Evolutionary conservation across 2,113 vertebrate genomes (phyloP).

Genomic region (Brachionichthys hirsutus): DNA sequence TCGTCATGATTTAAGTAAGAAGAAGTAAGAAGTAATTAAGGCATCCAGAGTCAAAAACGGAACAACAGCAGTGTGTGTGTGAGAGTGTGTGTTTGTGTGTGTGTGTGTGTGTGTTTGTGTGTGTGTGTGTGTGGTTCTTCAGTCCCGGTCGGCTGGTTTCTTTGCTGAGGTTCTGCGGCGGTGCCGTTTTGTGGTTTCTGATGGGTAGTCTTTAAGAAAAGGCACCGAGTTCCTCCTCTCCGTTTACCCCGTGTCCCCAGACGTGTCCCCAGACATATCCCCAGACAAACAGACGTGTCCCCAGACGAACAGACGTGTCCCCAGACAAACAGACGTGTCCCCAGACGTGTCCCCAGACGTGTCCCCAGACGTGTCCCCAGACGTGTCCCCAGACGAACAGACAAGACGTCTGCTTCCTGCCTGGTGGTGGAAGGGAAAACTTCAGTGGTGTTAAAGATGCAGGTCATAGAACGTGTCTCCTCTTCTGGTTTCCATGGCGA

Average conservation of each 20-base stretch:
- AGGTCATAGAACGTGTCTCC: constrained; percentile 27
- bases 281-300: too few relatives aligned
- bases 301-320: too few relatives aligned
- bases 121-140: constrained; percentile 31
- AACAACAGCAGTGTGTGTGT: too few relatives aligned
- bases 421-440: constrained; percentile 5
- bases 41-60: constrained; percentile 44
- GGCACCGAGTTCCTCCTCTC: constrained; percentile 68
- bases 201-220: constrained; percentile 39
- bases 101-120: not conserved
- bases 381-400: constrained; percentile 37
- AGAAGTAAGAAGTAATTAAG: constrained; percentile 66
- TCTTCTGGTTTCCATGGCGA: constrained; percentile 47
- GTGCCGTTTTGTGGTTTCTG: constrained; percentile 41
- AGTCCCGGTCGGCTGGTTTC: constrained; percentile 57
- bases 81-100: too few relatives aligned
- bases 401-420: constrained; percentile 58
- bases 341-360: too few relatives aligned
- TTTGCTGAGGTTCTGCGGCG: constrained; percentile 62
- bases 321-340: too few relatives aligned
- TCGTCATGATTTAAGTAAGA: constrained; percentile 31
- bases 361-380: too few relatives aligned
- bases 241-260: too few relatives aligned
- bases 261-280: too few relatives aligned
- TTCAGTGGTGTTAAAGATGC: constrained; percentile 47